Percentiles rank a stretch among this genome's conserved stretches.
Conservation (phyloP, 2,888 invertebrate genomes). For the Drosophila nr. perissopoda region DNA sequence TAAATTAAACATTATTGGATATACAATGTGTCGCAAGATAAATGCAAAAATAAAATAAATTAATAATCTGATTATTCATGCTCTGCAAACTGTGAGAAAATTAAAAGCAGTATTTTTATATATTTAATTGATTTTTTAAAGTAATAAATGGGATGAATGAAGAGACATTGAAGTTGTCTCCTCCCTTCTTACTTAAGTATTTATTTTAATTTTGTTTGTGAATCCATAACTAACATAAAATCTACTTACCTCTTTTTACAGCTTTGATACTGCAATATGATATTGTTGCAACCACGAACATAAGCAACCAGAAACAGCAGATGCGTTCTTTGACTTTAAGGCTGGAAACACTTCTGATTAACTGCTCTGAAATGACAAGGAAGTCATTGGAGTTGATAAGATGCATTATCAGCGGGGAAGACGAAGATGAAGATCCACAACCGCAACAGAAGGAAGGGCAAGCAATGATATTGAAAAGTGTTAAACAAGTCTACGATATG, state of each 20-base stretch:
- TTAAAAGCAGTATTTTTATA: not conserved
- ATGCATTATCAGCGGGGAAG: conserved; percentile 83
- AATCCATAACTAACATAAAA: conserved; percentile 7
- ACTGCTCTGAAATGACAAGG: conserved; percentile 69
- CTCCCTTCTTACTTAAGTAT: too few species aligned
- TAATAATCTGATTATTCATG: not conserved
- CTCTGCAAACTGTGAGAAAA: not conserved
- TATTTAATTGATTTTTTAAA: not conserved
- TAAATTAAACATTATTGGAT: not conserved
- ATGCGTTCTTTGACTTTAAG: conserved; percentile 19
- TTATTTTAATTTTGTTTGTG: not conserved
- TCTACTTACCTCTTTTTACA: conserved; percentile 26
- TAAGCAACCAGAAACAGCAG: conserved; percentile 17
- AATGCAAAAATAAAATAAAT: not conserved
- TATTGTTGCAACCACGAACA: conserved; percentile 27
- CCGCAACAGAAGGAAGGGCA: conserved; percentile 46
- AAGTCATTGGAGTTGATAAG: conserved; percentile 75
- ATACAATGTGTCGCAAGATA: not conserved
- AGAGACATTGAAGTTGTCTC: too few species aligned
- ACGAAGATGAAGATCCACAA: conserved; percentile 82
- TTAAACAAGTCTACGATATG: conserved; percentile 75
- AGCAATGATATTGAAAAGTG: conserved; percentile 72
- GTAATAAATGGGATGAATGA: not conserved
- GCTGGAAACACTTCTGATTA: conserved; percentile 7
- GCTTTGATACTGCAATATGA: conserved; percentile 33